Evolutionary conservation across 2,888 invertebrate species (phyloP).

Genomic region (Mycalesis mineus): DNA sequence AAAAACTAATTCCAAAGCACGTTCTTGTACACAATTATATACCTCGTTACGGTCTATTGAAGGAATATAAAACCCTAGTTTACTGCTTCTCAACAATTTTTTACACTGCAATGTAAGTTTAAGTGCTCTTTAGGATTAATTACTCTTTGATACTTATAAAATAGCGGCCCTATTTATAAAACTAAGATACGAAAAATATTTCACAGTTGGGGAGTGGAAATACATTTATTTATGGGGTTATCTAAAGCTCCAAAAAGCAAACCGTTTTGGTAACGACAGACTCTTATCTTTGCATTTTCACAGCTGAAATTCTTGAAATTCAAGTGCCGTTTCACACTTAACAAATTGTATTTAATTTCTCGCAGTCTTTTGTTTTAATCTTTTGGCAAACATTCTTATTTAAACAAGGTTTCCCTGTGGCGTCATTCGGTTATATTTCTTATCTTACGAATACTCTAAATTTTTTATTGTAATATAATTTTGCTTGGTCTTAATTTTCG

Average conservation of each 20-base stretch:
- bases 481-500: too few relatives aligned
- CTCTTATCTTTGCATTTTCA: neutral
- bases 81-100: conserved; percentile 22
- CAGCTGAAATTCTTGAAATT: neutral
- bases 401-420: neutral
- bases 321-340: neutral
- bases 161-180: conserved; percentile 12
- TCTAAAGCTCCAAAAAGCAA: neutral
- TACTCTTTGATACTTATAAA: conserved; percentile 19
- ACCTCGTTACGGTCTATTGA: conserved; percentile 31
- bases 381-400: neutral
- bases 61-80: conserved; percentile 26
- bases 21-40: conserved; percentile 23
- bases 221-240: neutral
- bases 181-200: conserved; percentile 4
- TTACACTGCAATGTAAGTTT: conserved; percentile 17
- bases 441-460: too few relatives aligned
- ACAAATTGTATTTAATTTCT: neutral
- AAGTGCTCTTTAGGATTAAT: conserved; percentile 21
- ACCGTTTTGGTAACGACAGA: neutral
- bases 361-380: neutral
- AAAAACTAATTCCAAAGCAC: conserved; percentile 21
- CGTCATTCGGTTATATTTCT: too few relatives aligned
- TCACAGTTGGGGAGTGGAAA: neutral
- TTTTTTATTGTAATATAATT: too few relatives aligned